phyloP scores from a whole-genome alignment of 2,888 invertebrate genomes.

The Galerucella calmariensis region DNA sequence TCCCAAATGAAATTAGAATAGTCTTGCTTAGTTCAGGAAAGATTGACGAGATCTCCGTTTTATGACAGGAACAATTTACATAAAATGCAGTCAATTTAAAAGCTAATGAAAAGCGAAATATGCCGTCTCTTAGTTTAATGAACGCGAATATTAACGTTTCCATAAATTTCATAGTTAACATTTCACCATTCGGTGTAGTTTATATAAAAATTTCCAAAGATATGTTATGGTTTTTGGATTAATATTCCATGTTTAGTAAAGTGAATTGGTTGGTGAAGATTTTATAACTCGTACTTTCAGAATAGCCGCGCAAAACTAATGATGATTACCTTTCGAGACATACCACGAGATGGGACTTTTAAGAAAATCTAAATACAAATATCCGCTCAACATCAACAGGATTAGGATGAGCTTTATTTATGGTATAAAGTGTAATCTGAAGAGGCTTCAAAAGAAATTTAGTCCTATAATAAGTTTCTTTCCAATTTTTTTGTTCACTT shows the following conservation, averaged over 20 bases:
- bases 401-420: neutral
- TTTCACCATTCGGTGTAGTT: neutral
- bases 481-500: too few relatives aligned
- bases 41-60: slow-evolving; percentile 38
- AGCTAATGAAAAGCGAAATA: slow-evolving; percentile 40
- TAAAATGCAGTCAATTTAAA: slow-evolving; percentile 41
- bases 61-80: slow-evolving; percentile 39
- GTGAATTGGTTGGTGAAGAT: neutral
- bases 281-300: neutral
- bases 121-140: slow-evolving; percentile 31
- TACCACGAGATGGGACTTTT: neutral
- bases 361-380: neutral
- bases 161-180: neutral
- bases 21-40: slow-evolving; percentile 16
- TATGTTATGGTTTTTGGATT: neutral
- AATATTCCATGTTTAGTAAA: neutral
- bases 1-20: slow-evolving; percentile 27
- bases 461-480: too few relatives aligned
- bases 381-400: neutral
- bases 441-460: too few relatives aligned
- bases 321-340: neutral
- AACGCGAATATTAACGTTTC: slow-evolving; percentile 3
- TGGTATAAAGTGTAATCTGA: neutral
- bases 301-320: neutral
- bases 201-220: neutral